Percentiles rank a stretch among this genome's conserved stretches.
phyloP scores from a whole-genome alignment of 2,888 invertebrate species.

The Hipparchia sbordonii region DNA sequence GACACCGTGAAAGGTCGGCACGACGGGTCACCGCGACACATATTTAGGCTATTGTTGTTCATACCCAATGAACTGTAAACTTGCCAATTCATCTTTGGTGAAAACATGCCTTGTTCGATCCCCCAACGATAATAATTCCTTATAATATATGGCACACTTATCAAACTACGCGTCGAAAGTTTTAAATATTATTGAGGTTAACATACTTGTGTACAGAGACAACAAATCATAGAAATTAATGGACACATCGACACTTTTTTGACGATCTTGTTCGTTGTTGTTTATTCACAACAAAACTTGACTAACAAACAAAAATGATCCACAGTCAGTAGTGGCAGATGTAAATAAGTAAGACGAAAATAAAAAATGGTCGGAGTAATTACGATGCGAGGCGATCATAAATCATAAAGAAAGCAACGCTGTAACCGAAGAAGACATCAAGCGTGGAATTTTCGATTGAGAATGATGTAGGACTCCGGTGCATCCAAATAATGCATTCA shows the following conservation, averaged over 20 bases:
- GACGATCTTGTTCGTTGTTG: slow-evolving; percentile 4
- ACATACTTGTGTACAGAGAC: no score
- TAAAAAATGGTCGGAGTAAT: slow-evolving; percentile 55
- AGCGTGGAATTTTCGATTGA: slow-evolving; percentile 73
- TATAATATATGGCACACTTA: slow-evolving; percentile 48
- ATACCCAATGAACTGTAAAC: slow-evolving; percentile 45
- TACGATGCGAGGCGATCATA: slow-evolving; percentile 58
- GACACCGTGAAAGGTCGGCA: slow-evolving; percentile 51
- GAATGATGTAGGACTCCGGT: slow-evolving; percentile 69
- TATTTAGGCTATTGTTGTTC: slow-evolving; percentile 51
- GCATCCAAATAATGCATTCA: slow-evolving; percentile 73
- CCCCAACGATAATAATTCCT: slow-evolving; percentile 49
- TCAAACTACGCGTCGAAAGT: neutral
- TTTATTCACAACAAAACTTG: slow-evolving; percentile 4
- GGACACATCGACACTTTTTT: neutral
- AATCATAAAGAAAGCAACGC: slow-evolving; percentile 74
- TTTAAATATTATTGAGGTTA: neutral
- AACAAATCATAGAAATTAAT: neutral
- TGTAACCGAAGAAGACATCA: slow-evolving; percentile 72
- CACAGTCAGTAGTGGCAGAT: slow-evolving; percentile 10
- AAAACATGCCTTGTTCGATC: slow-evolving; percentile 62
- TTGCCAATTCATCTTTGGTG: slow-evolving; percentile 65
- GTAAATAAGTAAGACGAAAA: slow-evolving; percentile 44
- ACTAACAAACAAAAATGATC: slow-evolving; percentile 12
- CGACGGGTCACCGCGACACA: slow-evolving; percentile 50